These are phyloP conservation scores for Mesoligia furuncula DNA, from an alignment of 2,888 invertebrate genomes.

Conservation along the genomic window DNA sequence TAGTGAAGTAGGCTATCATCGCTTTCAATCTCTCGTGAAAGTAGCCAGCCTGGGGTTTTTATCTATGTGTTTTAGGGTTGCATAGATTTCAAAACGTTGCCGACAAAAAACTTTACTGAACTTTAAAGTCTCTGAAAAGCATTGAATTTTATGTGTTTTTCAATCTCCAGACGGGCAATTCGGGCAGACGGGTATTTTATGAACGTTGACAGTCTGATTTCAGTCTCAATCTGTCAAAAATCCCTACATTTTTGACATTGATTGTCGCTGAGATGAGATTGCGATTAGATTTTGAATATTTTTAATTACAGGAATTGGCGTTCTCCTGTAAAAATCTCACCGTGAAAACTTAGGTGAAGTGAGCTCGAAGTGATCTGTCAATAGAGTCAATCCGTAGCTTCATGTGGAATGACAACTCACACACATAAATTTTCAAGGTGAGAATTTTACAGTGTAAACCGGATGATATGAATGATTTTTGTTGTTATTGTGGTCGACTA, in stretches of 20 bases:
- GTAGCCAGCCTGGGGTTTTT: conserved; percentile 1
- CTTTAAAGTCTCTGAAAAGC: neutral
- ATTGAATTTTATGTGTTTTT: neutral
- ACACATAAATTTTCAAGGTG: too few species aligned
- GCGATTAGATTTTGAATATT: too few species aligned
- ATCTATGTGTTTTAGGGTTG: conserved; percentile 21
- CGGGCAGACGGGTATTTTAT: neutral
- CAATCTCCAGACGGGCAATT: neutral
- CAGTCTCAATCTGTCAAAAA: neutral
- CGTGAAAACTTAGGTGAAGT: neutral
- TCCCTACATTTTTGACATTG: too few species aligned
- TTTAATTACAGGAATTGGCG: too few species aligned
- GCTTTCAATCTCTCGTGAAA: conserved; percentile 28
- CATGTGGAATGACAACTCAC: too few species aligned
- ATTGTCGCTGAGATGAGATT: too few species aligned
- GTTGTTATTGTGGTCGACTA: neutral
- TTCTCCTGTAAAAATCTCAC: neutral
- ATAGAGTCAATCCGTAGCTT: neutral
- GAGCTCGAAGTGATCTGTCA: neutral
- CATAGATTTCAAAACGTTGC: neutral
- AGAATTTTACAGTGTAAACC: too few species aligned
- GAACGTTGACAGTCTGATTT: neutral
- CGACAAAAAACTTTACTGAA: neutral
- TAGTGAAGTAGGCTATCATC: conserved; percentile 46
- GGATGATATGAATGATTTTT: neutral